Conservation (phyloP, 1,140 invertebrate genomes). For the Papilio machaon region DNA sequence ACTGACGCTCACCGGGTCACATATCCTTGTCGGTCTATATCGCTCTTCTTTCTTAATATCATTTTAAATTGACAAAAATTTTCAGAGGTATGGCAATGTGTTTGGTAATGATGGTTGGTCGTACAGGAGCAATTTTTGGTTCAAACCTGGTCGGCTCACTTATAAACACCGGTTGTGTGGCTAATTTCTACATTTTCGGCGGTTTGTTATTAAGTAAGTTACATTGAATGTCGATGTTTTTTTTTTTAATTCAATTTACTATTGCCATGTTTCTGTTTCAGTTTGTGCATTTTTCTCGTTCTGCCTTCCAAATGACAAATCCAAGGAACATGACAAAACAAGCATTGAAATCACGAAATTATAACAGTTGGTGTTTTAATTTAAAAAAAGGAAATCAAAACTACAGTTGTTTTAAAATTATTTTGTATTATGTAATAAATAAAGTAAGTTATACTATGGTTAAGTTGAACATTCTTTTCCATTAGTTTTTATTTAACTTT, state of each 20-base stretch:
- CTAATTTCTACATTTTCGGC: constrained; percentile 71
- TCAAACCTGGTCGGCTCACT: constrained; percentile 67
- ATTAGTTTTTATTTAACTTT: too few species aligned
- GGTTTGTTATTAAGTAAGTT: constrained; percentile 37
- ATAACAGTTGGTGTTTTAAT: neutral
- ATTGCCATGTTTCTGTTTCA: neutral
- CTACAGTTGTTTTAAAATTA: neutral
- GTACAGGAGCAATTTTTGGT: constrained; percentile 65
- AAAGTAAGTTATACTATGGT: too few species aligned
- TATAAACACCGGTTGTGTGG: constrained; percentile 61
- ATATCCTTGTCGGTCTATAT: too few species aligned
- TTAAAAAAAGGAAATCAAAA: neutral
- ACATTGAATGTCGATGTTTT: too few species aligned
- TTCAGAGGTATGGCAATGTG: constrained; percentile 76
- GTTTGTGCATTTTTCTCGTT: neutral
- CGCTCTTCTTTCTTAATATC: constrained; percentile 38
- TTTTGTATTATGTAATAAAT: neutral
- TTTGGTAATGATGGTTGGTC: constrained; percentile 72
- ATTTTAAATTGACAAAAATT: neutral
- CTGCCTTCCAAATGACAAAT: neutral
- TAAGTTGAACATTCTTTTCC: too few species aligned
- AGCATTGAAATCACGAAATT: neutral
- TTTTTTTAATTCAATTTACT: too few species aligned
- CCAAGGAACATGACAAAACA: neutral
- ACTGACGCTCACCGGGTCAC: too few species aligned